Conservation (phyloP, 2,113 vertebrate genomes). For the Gadus chalcogrammus region DNA sequence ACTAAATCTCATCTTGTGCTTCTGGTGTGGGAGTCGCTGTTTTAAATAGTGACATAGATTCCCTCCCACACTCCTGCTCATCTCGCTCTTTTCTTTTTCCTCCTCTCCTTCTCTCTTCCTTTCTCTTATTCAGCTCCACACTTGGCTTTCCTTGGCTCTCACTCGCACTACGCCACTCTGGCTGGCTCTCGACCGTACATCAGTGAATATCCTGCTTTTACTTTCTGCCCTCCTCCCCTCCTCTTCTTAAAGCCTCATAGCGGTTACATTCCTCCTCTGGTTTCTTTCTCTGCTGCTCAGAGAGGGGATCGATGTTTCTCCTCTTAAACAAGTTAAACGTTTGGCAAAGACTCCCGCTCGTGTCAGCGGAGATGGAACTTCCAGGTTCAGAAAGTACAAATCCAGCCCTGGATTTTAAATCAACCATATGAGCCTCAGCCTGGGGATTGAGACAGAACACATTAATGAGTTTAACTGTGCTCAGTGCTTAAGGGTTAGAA, state of each 20-base stretch:
- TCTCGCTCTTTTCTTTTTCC: conserved; percentile 63
- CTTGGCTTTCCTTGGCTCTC: conserved; percentile 80
- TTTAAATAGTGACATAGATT: conserved; percentile 49
- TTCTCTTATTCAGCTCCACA: conserved; percentile 72
- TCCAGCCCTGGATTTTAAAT: too few species aligned
- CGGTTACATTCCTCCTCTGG: conserved; percentile 23
- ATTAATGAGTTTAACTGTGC: too few species aligned
- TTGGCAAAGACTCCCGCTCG: too few species aligned
- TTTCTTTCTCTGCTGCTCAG: conserved; percentile 60
- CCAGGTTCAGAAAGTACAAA: conserved; percentile 7
- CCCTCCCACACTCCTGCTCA: conserved; percentile 65
- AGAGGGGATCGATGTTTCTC: conserved; percentile 28
- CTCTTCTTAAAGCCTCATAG: conserved; percentile 32
- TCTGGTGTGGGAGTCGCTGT: conserved; percentile 23
- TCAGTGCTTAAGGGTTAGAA: too few species aligned
- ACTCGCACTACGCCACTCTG: conserved; percentile 81
- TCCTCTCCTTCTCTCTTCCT: conserved; percentile 52
- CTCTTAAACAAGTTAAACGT: background rate
- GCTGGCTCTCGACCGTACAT: conserved; percentile 79
- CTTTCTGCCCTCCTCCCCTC: conserved; percentile 42
- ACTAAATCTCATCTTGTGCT: conserved; percentile 61
- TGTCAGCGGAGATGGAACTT: too few species aligned
- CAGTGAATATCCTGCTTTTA: conserved; percentile 77
- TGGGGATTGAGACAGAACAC: too few species aligned
- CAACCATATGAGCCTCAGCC: too few species aligned